Base-by-base conservation (phyloP, 2,113 vertebrate species). In the Pitta sordida region DNA sequence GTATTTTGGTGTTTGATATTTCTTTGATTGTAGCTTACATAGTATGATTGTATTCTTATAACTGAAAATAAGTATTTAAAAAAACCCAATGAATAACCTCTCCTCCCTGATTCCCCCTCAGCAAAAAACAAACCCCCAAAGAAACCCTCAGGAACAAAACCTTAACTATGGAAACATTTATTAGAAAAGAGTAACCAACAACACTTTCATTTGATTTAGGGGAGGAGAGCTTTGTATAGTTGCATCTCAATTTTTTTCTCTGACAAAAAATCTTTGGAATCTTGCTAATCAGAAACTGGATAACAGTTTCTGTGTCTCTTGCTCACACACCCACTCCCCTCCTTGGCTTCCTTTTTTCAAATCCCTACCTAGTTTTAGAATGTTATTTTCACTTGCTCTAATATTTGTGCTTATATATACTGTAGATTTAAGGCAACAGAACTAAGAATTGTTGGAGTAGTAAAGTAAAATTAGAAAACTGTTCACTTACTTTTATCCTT, bases 291-390 rank as follows among this genome's bases (percentile, higher is more conserved):
- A 89, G 69, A 71, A 86, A 68, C 43, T n/a, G 6, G 17, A 49
- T 71, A 64, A 44, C 1, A 15, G n/a, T 74, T 86, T 87, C 34
- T 76, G 6, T 63, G 3, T 79, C 36, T 32, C 7, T 6, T 13
- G 9, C 26, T 13, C 10, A 7, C 4, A 5, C n/a, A 7, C 11
- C 7, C 2, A 1, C 21, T 49, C 7, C 6, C 11, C 9, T 16
- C 8, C 56, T 49, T 34, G 7, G 16, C 44, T n/a, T 39, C 15
- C 0, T 32, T 3, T 22, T 16, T 10, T 52, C 26, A 22, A 15
- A 80, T 77, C 3, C 24, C 62, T 70, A 44, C 9, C 16, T 75
- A n/a, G 24, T 59, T 83, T 62, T 34, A 69, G 58, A 79, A 77
- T 65, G 62, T 49, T 85, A 22, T 13, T 24, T 24, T 41, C 37